A percentile compares a stretch with the other conserved stretches of the same genome.
Evolutionary conservation across 2,888 invertebrate species (phyloP).

Genomic region (Muscina levida): DNA sequence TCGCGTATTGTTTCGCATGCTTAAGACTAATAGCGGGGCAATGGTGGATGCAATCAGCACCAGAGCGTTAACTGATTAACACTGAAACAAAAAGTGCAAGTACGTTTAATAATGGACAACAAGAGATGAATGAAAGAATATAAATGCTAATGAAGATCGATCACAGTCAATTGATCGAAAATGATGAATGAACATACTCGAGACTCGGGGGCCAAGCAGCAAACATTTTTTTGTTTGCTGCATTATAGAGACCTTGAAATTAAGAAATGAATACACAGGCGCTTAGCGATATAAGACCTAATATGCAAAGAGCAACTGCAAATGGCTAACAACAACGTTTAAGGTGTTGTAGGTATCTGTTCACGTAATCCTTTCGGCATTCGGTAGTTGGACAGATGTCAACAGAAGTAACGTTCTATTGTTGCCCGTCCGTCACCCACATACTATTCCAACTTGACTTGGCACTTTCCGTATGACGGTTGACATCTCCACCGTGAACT

Average conservation of each 20-base stretch:
- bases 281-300: background rate
- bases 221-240: background rate
- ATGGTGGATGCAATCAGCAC: too few species aligned
- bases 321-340: conserved; percentile 29
- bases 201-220: background rate
- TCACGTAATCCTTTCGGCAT: background rate
- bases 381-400: background rate
- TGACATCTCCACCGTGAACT: too few species aligned
- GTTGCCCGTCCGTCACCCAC: conserved; percentile 27
- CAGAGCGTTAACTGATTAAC: conserved; percentile 61
- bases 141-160: background rate
- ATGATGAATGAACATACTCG: background rate
- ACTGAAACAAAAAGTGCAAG: conserved; percentile 55
- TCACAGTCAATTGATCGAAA: background rate
- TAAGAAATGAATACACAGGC: background rate
- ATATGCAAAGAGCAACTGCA: conserved; percentile 21
- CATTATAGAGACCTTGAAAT: conserved; percentile 49
- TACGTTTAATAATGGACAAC: conserved; percentile 36
- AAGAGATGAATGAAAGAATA: conserved; percentile 29
- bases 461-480: too few species aligned
- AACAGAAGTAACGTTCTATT: conserved; percentile 13
- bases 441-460: too few species aligned
- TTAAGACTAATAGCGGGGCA: background rate
- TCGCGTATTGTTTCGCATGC: too few species aligned
- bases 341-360: conserved; percentile 37